phyloP scores from a whole-genome alignment of 2,888 invertebrate species.

The Bellardia bayeri region DNA sequence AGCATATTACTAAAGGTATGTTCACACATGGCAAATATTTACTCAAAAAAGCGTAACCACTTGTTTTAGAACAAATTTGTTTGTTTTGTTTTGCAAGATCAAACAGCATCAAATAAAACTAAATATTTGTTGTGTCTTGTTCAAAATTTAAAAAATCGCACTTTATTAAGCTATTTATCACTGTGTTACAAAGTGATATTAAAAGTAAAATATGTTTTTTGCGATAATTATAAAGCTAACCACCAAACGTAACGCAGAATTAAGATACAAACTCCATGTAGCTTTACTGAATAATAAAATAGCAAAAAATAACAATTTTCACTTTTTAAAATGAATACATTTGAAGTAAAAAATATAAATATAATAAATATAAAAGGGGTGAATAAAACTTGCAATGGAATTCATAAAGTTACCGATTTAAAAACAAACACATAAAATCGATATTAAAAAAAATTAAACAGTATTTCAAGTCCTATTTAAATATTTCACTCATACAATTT shows the following conservation, averaged over 20 bases:
- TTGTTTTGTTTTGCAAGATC: too few species aligned
- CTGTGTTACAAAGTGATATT: too few species aligned
- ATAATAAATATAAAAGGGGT: conserved; percentile 21
- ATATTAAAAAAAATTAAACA: background rate
- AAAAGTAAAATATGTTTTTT: too few species aligned
- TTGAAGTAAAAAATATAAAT: background rate
- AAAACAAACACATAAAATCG: background rate
- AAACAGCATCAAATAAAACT: too few species aligned
- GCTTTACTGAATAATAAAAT: conserved; percentile 26
- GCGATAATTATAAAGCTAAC: background rate
- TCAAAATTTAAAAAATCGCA: too few species aligned
- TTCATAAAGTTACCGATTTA: background rate
- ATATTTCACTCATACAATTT: background rate
- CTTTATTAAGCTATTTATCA: too few species aligned
- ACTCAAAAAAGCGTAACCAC: too few species aligned
- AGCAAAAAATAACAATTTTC: conserved; percentile 29
- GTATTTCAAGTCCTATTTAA: background rate
- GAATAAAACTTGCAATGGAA: conserved; percentile 37
- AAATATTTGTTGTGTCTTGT: too few species aligned
- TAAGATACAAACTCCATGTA: background rate
- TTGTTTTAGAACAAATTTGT: too few species aligned
- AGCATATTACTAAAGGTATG: too few species aligned
- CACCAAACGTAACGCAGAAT: background rate
- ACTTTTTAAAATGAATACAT: conserved; percentile 40
- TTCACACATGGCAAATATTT: too few species aligned